These are phyloP conservation scores for Stenolophus ochropezus DNA, from an alignment of 2,888 invertebrate genomes.

Conservation along the genomic window DNA sequence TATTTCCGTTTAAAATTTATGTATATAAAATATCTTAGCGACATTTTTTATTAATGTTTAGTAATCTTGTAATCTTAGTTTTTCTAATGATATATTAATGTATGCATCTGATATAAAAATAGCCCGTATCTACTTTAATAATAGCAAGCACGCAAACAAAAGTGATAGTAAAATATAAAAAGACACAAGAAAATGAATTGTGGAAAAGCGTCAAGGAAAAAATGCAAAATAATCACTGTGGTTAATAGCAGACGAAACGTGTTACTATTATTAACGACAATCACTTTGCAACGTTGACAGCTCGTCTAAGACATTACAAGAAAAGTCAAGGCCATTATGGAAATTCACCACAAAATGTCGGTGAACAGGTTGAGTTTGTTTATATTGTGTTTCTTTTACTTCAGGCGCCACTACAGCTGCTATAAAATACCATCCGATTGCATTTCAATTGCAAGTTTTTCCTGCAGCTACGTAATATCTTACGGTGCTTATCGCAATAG, in stretches of 20 bases:
- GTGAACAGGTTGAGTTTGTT: conserved; percentile 60
- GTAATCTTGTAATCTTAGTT: neutral
- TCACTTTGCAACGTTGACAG: conserved; percentile 57
- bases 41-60: too few relatives aligned
- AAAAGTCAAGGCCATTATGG: conserved; percentile 60
- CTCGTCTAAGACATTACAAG: conserved; percentile 57
- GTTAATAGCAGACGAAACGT: conserved; percentile 58
- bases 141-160: neutral
- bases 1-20: too few relatives aligned
- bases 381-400: conserved; percentile 52
- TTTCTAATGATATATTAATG: neutral
- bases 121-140: neutral
- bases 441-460: conserved; percentile 5
- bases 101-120: neutral
- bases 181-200: conserved; percentile 8
- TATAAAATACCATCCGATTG: conserved; percentile 28
- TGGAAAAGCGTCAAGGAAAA: conserved; percentile 46
- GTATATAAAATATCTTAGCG: too few relatives aligned
- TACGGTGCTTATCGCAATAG: neutral
- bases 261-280: conserved; percentile 60
- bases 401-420: conserved; percentile 20
- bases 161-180: conserved; percentile 1
- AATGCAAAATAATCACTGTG: conserved; percentile 50
- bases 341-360: conserved; percentile 60
- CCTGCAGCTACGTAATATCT: neutral